Base-by-base conservation (phyloP, 2,888 invertebrate genomes). In the Drosophila kambysellisi region DNA sequence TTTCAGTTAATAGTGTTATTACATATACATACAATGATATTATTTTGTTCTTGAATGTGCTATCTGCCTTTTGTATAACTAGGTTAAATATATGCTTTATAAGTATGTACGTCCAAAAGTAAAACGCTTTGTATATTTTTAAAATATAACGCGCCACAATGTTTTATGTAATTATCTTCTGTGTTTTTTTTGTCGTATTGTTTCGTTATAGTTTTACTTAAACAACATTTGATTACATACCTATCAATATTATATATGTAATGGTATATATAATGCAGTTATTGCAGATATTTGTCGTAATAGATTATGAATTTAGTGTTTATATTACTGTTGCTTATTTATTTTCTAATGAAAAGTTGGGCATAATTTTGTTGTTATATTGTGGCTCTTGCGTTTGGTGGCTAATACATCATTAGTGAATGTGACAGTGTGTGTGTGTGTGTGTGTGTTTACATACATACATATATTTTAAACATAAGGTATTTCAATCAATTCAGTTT, bases 101-200 rank as follows among this genome's bases (percentile, higher is more conserved):
- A 69, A 73, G 63, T 80, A 74, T 76, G 75, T 70, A 78, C 71
- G 74, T 87, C 86, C 83, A 88, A 87, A 85, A 80, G 70, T 73
- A 74, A 78, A 77, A 70, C 70, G 70, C 71, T 64, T 69, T 73
- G 61, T 80, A 82, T 80, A 82, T 80, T 77, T 82, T 79, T 53
- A 8, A 79, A 70, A 76, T 87, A 72, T 79, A 67, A 66, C 66
- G 69, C 80, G 65, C 48, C 63, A 68, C 64, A 63, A 64, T 53
- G 43, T 60, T 48, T 64, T 48, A 48, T 51, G 35, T 48, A 48
- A n/a, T 59, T 54, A 41, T 66, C 62, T 20, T 30, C 32, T 29
- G 6, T 48, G 32, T 74, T 17, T 73, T 64, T 62, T 64, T 62
- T 56, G 15, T 56, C 17, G 32, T 46, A 33, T 60, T 43, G 48